phyloP scores from a whole-genome alignment of 1,140 invertebrate genomes.

The Trachymyrmex septentrionalis region DNA sequence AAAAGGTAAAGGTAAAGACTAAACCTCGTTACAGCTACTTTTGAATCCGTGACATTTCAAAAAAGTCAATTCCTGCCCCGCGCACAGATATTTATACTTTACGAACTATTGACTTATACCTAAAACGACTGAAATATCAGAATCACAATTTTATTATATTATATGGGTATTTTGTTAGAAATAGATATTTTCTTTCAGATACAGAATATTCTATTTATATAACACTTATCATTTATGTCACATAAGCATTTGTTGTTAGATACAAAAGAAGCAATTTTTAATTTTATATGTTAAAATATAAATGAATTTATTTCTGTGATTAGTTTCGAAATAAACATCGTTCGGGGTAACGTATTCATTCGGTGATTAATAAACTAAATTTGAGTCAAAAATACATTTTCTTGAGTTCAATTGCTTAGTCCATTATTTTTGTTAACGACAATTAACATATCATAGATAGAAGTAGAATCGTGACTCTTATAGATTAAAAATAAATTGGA shows the following conservation, averaged over 20 bases:
- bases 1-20: background rate
- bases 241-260: background rate
- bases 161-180: background rate
- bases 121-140: background rate
- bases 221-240: background rate
- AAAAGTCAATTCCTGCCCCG: background rate
- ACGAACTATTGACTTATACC: background rate
- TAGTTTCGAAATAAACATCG: too few relatives aligned
- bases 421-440: too few relatives aligned
- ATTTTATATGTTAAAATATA: too few relatives aligned
- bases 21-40: background rate
- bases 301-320: too few relatives aligned
- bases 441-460: too few relatives aligned
- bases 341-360: too few relatives aligned
- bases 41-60: constrained; percentile 11
- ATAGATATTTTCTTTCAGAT: background rate
- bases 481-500: too few relatives aligned
- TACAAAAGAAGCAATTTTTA: too few relatives aligned
- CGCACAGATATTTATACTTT: background rate
- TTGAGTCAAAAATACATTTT: too few relatives aligned
- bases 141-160: background rate
- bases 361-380: too few relatives aligned
- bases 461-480: too few relatives aligned
- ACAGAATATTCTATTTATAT: background rate
- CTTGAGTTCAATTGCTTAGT: too few relatives aligned